Base-by-base conservation (phyloP, 1,140 invertebrate species). In the Drosophila burlai region DNA sequence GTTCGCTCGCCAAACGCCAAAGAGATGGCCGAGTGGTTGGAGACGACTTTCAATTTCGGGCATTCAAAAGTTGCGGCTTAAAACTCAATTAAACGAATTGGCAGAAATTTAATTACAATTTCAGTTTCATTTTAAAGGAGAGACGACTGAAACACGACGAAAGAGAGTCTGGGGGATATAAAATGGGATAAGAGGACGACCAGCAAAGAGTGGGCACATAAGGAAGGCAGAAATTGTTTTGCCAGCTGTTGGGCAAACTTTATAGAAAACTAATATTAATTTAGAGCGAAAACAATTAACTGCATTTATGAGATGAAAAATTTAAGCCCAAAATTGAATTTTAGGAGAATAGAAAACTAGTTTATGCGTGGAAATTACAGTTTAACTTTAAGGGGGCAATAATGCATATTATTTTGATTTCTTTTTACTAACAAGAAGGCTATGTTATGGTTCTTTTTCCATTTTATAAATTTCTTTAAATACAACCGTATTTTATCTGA, bases 41-140 rank as follows among this genome's bases (percentile, higher is more conserved):
- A 21, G 79, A 45, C 61, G 75, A 67, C 47, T 72, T 89, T 89
- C 73, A 81, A 89, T 81, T 87, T 78, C 21, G 58, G 59, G 43
- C 50, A 65, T 43, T 74, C 67, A 72, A 69, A 81, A 89, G 76
- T 81, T 81, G 77, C 55, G 84, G 84, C 84, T 89, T 89, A 87
- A 89, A 89, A 89, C 81, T 81, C 84, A 89, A 89, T 89, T 89
- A 89, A 89, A 89, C 66, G 78, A 90, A 89, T 84, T 89, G 84
- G 69, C 61, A 73, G 76, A 83, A 90, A 90, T 89, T 85, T 90
- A 89, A 89, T 89, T 90, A 90, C 75, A 74, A 82, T 90, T 82
- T 65, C 69, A 69, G 73, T 69, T 69, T 49, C 31, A 50, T 65
- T 79, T 62, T 65, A 55, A 67, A 62, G 62, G 46, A 66, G 55